Base-by-base conservation (phyloP, 1,140 invertebrate genomes). In the Drosophila nigrodunni region DNA sequence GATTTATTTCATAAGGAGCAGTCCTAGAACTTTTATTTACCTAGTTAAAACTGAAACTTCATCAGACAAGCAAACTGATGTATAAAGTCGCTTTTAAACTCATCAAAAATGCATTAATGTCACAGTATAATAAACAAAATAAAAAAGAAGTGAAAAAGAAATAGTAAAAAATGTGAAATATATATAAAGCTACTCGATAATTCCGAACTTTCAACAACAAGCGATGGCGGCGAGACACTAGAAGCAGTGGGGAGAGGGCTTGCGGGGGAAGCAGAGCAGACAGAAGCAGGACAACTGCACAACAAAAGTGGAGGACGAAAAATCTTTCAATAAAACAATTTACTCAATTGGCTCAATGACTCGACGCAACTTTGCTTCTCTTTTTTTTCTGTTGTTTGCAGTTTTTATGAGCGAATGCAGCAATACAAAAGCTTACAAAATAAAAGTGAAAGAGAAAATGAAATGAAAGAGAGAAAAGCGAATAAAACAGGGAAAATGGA, bases 271-370 rank as follows among this genome's bases (percentile, higher is more conserved):
- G n/a, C 8, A 34, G 21, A 21, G 30, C 10, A 52, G 37, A 10
- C 37, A 39, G 37, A 41, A 35, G 37, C 43, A 30, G 47, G 57
- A 54, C 62, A 60, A 50, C 64, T 49, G 57, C 9, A 60, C 68
- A 54, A 80, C 77, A 83, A 79, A 66, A 75, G 79, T 82, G 13
- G 68, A 78, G 65, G 54, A 69, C 55, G 75, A 77, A 87, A 87
- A 87, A 88, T 87, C 82, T 87, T 87, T 87, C 82, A 87, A 87
- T 87, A 87, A 87, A 87, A 87, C 82, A 87, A 87, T 87, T 87
- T 87, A 87, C 83, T 88, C 82, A 87, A 87, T 87, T 87, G 82
- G 82, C 82, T 87, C 82, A 87, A 87, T 87, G 82, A 87, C 82
- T 87, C 82, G 82, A 71, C 83, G 76, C 69, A 79, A 88, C 79